These are phyloP conservation scores for Bibio marci DNA, from an alignment of 2,888 invertebrate species.

Conservation along the genomic window DNA sequence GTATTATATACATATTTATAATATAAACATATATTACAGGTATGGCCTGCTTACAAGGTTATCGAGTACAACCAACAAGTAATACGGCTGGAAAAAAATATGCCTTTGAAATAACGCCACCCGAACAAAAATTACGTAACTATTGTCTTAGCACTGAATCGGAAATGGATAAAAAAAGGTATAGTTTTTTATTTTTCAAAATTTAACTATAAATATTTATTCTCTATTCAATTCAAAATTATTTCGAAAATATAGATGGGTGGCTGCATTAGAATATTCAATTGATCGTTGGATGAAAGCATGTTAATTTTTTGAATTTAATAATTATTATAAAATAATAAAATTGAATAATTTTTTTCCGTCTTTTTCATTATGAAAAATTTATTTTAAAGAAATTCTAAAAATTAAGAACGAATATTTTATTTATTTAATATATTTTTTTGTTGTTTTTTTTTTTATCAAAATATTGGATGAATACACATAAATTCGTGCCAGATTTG, in stretches of 20 bases:
- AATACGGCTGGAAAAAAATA: slow-evolving; percentile 75
- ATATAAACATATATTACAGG: slow-evolving; percentile 33
- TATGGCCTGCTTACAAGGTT: slow-evolving; percentile 87
- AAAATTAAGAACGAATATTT: too few species aligned
- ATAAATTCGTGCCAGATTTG: too few species aligned
- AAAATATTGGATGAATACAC: too few species aligned
- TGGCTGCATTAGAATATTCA: slow-evolving; percentile 84
- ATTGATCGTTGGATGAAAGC: slow-evolving; percentile 87
- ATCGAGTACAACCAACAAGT: slow-evolving; percentile 64
- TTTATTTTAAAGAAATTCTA: too few species aligned
- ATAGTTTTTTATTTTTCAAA: not conserved
- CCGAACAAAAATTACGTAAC: slow-evolving; percentile 69
- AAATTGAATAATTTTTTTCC: too few species aligned
- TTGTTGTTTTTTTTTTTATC: too few species aligned
- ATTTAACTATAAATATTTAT: not conserved
- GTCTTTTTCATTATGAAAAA: too few species aligned
- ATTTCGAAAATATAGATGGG: slow-evolving; percentile 48
- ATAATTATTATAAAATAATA: too few species aligned
- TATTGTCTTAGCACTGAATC: slow-evolving; percentile 88
- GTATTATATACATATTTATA: slow-evolving; percentile 1
- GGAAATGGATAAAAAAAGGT: slow-evolving; percentile 73
- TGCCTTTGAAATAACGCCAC: slow-evolving; percentile 81
- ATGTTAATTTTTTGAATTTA: slow-evolving; percentile 20
- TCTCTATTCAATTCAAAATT: slow-evolving; percentile 4
- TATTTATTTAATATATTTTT: too few species aligned